Evolutionary conservation across 2,888 invertebrate genomes (phyloP).

Genomic region (Machimus atricapillus): DNA sequence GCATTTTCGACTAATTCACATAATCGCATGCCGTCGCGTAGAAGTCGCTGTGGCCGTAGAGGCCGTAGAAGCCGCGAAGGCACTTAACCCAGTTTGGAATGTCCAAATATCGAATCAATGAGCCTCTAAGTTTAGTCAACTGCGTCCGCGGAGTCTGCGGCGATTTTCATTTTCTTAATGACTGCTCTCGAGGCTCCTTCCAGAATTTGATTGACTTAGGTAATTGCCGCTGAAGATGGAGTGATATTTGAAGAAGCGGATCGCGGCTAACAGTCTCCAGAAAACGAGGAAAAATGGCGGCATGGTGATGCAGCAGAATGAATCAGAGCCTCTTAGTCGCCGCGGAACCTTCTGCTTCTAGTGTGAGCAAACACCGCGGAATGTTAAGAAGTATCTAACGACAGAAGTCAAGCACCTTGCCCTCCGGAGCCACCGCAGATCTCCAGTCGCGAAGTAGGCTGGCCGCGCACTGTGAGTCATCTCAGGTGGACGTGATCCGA

Average conservation of each 20-base stretch:
- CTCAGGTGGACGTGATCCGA: slow-evolving; percentile 30
- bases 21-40: not conserved
- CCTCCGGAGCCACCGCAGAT: not conserved
- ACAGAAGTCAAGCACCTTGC: slow-evolving; percentile 18
- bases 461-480: not conserved
- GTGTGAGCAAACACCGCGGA: not conserved
- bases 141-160: not conserved
- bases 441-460: not conserved
- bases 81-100: slow-evolving; percentile 34
- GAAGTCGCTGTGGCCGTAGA: not conserved
- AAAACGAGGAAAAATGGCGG: not conserved
- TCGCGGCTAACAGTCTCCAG: not conserved
- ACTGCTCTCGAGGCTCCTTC: not conserved
- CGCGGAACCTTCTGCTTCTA: not conserved
- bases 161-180: slow-evolving; percentile 28
- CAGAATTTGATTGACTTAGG: slow-evolving; percentile 19
- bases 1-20: not conserved
- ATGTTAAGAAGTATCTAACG: not conserved
- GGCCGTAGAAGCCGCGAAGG: not conserved
- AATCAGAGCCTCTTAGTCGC: not conserved
- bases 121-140: slow-evolving; percentile 19
- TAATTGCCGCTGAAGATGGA: slow-evolving; percentile 17
- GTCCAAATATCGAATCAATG: slow-evolving; percentile 35
- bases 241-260: not conserved
- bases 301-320: not conserved